Evolutionary conservation across 2,113 vertebrate species (phyloP), one percentile per base, ranked within the genome.

Genomic region (Gulo gulo): DNA sequence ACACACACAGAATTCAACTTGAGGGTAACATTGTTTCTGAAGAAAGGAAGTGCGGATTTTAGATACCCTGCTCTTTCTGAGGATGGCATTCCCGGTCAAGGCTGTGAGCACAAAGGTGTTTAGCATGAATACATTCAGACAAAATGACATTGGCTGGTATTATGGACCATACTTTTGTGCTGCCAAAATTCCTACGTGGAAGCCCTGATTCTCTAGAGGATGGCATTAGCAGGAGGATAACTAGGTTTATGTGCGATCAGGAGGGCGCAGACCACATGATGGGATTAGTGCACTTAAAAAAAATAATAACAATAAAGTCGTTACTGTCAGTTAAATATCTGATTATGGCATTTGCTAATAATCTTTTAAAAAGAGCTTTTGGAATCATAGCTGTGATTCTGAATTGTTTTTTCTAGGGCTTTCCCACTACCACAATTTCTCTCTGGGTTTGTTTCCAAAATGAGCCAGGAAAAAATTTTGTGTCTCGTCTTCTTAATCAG

Each of bases 81-180:
- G 0, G 4, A 20, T n/a, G 57, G 42, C 11, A 6, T 14, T 42
- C 29, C 24, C 21, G 24, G 45, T 42, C 34, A 67, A 45, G 21
- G 18, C 1, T 84, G 0, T 31, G 10, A 61, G 5, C 8, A 34
- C 2, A 39, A 13, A 5, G 7, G 7, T 36, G 26, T 2, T 55
- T 12, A 55, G 1, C 2, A 1, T 12, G 29, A 55, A 26, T 61
- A 50, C 0, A 26, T 16, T 67, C 23, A 45, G 39, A 11, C n/a
- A 52, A 84, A 81, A 87, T 26, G 1, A 2, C 42, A 45, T 0
- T 57, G 14, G 18, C 24, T 11, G 36, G 16, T 31, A 15, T 23
- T 39, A 29, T 6, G 20, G 5, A n/a, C 6, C 78, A 4, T 67
- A 21, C n/a, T 20, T 63, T 16, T 26, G 7, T 4, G 6, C 15